Conservation (phyloP, 2,113 vertebrate genomes). For the Psammodynastes pulverulentus region DNA sequence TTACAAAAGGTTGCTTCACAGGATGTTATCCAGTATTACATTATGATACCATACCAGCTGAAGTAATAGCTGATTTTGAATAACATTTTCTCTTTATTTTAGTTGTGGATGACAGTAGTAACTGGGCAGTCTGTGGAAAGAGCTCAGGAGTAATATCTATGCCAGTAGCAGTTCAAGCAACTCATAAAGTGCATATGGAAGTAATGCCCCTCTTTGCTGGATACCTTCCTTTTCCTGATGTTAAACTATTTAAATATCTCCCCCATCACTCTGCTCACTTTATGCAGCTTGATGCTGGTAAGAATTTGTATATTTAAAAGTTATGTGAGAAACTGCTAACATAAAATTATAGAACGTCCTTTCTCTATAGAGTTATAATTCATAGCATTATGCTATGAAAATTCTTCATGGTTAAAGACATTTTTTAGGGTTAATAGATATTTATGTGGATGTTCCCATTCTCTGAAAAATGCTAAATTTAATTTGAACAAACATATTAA, state of each 20-base stretch:
- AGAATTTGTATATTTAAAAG: constrained; percentile 29
- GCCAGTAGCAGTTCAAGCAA: constrained; percentile 80
- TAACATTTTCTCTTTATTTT: constrained; percentile 38
- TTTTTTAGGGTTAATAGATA: background rate
- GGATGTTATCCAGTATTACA: background rate
- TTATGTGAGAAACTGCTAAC: background rate
- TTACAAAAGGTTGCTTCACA: background rate
- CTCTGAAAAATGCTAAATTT: background rate
- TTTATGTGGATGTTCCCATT: background rate
- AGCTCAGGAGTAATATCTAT: constrained; percentile 93
- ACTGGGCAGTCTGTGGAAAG: constrained; percentile 97
- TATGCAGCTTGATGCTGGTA: constrained; percentile 88
- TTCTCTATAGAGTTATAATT: background rate
- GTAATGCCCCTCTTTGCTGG: constrained; percentile 96
- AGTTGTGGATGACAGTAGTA: constrained; percentile 98
- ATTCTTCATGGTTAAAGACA: background rate
- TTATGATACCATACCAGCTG: background rate
- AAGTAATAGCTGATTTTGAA: background rate
- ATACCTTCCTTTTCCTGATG: constrained; percentile 88
- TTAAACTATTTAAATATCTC: constrained; percentile 90
- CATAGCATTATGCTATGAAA: background rate
- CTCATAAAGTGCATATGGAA: constrained; percentile 92
- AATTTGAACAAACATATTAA: background rate
- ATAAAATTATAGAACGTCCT: constrained; percentile 5
- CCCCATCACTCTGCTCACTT: constrained; percentile 84